Conservation (phyloP, 2,113 vertebrate species). For the Solea solea region DNA sequence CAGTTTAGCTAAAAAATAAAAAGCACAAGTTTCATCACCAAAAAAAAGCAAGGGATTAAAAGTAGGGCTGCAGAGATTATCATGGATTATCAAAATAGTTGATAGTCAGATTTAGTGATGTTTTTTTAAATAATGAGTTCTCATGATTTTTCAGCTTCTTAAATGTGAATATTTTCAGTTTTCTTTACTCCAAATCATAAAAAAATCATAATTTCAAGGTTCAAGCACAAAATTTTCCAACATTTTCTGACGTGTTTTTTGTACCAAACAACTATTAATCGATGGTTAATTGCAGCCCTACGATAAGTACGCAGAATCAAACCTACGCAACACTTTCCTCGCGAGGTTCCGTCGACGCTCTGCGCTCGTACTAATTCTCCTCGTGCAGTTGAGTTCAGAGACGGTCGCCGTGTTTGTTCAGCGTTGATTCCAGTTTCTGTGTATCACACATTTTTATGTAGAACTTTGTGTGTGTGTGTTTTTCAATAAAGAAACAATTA, state of each 20-base stretch:
- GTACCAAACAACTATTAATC: too few species aligned
- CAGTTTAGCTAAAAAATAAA: constrained; percentile 14
- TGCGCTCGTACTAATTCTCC: constrained; percentile 40
- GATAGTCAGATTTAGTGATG: not conserved
- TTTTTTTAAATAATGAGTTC: too few species aligned
- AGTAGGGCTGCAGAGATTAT: not conserved
- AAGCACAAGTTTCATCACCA: constrained; percentile 3
- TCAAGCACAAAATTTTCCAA: too few species aligned
- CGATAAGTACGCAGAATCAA: constrained; percentile 20
- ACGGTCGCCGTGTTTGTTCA: constrained; percentile 83
- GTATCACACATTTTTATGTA: constrained; percentile 89
- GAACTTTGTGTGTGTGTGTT: constrained; percentile 90
- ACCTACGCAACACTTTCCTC: constrained; percentile 51
- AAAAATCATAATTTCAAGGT: too few species aligned
- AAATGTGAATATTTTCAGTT: too few species aligned
- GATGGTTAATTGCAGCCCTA: too few species aligned
- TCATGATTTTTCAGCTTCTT: too few species aligned
- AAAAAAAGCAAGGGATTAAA: not conserved
- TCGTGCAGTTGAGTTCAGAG: constrained; percentile 75
- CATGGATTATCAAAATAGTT: too few species aligned
- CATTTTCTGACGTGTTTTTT: too few species aligned
- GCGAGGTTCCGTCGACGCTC: constrained; percentile 12
- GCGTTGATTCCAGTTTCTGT: constrained; percentile 84
- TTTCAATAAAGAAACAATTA: constrained; percentile 91
- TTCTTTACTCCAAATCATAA: too few species aligned